Base-by-base conservation (phyloP, 1,140 invertebrate genomes). In the Kradibia gibbosae region DNA sequence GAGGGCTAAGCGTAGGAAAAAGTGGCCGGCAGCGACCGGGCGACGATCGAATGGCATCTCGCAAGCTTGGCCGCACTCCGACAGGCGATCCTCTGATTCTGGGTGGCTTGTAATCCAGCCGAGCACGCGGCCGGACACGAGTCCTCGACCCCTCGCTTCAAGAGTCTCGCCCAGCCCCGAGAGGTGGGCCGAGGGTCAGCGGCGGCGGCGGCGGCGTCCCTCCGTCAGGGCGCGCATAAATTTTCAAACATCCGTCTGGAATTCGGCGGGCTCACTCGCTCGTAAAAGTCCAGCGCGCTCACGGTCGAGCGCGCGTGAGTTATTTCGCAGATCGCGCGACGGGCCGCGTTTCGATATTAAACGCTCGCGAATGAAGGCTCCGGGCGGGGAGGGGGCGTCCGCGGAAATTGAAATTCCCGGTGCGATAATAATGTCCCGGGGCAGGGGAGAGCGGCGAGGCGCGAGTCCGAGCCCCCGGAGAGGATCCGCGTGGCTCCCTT, bases 401-500 rank as follows among this genome's bases (percentile, higher is more conserved):
- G 78, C 53, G 70, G 50, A 77, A 80, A 80, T 80, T 83, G 72
- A 83, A 83, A 83, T 83, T 83, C 78, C 72, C 25, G 53, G 20
- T 25, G 28, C 45, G 45, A 76, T 80, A 48, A 48, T 71, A 48
- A 25, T 62, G 28, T 1, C 28, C 28, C 28, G 28, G 50, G 50
- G 15, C 5, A 3, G 15, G 50, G 50, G 15, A 17, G 10, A 53
- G 50, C 13, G 15, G 7, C 45, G 50, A 20, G 15, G 50, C 8
- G 3, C 34, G 34, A n/a, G 25, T 7, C 5, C 50, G 57, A 25
- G 45, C 45, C 36, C 45, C 36, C 31, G 45, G 34, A 45, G 7
- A 39, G 65, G 0, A 10, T 7, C 31, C 67, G 65, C 55, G 65
- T 79, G 53, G 34, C 31, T n/a, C 50, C 65, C 53, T 53, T 7